Evolutionary conservation across 2,888 invertebrate species (phyloP).

Genomic region (Alentia gelatinosa): DNA sequence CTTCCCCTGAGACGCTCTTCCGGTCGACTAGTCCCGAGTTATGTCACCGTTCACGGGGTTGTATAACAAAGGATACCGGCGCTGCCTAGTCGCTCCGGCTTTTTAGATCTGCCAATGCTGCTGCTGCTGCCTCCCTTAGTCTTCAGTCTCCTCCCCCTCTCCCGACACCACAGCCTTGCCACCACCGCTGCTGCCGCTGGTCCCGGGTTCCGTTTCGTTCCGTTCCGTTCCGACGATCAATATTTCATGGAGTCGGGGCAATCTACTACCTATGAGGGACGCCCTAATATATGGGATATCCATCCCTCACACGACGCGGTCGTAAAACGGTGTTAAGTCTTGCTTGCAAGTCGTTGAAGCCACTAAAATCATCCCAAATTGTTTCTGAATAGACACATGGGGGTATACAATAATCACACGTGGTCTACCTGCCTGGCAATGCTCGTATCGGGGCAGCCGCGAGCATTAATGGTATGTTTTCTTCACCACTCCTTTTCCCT

Average conservation of each 20-base stretch:
- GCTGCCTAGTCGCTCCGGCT: background rate
- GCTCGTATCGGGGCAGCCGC: no score
- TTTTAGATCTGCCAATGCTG: background rate
- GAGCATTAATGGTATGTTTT: no score
- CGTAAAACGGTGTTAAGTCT: no score
- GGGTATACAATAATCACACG: no score
- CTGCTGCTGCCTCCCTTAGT: background rate
- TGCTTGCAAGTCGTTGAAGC: no score
- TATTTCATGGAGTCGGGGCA: conserved; percentile 33
- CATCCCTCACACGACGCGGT: background rate
- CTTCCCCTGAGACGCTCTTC: conserved; percentile 26
- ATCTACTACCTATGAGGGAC: background rate
- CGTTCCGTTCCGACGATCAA: conserved; percentile 22
- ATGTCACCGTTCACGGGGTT: conserved; percentile 38
- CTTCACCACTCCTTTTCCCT: no score
- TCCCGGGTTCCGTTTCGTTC: background rate
- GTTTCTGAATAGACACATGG: background rate
- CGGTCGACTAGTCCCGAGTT: conserved; percentile 29
- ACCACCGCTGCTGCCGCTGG: background rate
- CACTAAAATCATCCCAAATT: background rate
- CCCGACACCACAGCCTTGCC: background rate
- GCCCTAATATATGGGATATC: background rate
- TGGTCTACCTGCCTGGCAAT: no score
- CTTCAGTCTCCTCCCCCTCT: no score
- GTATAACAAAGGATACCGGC: background rate